Base-by-base conservation (phyloP, 2,113 vertebrate species). In the Urocynchramus pylzowi region DNA sequence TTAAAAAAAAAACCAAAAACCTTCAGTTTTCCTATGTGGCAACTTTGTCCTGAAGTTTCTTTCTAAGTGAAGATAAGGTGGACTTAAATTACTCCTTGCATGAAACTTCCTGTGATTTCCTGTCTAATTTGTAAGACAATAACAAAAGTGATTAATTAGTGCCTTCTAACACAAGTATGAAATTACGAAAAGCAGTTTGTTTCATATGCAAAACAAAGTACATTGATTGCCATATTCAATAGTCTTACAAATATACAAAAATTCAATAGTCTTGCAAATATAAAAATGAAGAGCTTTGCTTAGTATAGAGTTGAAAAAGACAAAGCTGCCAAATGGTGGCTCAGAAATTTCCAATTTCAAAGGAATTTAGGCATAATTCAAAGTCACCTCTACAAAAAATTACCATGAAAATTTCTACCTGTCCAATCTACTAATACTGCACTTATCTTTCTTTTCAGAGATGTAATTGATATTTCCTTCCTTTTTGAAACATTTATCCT, bases 151-250 rank as follows among this genome's bases (percentile, higher is more conserved):
- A 31, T 79, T 97, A 96, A 96, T 93, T 93, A 81, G 41, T 87
- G 68, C 57, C 96, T 96, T 94, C 42, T 60, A 91, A 13, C 30
- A 61, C 26, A 67, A 91, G 27, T 41, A 49, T 39, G 39, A 93
- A 95, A 87, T 70, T 10, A n/a, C 92, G 73, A 96, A 92, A 75
- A 86, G 13, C 12, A 52, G 6, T 35, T 77, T 67, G 42, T 93
- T 97, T 97, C n/a, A 33, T 94, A 91, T 93, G 89, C 68, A 96
- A 95, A 96, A 90, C 18, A 93, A 64, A 31, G 57, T 57, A 92
- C 11, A 53, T 85, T 57, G 65, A 86, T 68, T 83, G 19, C 20
- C 42, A 27, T 67, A 90, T 67, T 93, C 76, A 89, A 41, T 69
- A 57, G 26, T 44, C 79, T 95, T 87, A 83, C 16, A 6, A 81